Percentiles rank a stretch among this genome's conserved stretches.
Evolutionary conservation across 2,888 invertebrate species (phyloP).

Genomic region (Magallana nippona): DNA sequence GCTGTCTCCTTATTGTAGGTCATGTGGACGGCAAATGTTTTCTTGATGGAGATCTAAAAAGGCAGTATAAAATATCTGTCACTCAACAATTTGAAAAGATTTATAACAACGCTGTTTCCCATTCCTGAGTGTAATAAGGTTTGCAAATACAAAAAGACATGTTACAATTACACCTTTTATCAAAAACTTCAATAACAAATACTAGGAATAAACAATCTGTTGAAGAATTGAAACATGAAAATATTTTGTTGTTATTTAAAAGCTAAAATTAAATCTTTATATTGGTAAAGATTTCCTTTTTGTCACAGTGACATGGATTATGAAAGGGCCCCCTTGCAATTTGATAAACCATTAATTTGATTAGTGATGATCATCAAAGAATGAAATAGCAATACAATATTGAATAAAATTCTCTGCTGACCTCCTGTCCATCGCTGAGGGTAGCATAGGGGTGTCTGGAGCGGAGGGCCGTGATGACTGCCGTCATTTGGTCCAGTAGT

Average conservation of each 20-base stretch:
- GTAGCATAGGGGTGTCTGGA: conserved; percentile 66
- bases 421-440: conserved; percentile 77
- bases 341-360: too few species aligned
- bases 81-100: background rate
- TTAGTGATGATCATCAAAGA: background rate
- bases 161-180: too few species aligned
- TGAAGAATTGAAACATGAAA: too few species aligned
- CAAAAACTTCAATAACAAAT: too few species aligned
- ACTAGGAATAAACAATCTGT: too few species aligned
- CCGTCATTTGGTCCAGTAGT: conserved; percentile 74
- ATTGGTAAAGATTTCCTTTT: too few species aligned
- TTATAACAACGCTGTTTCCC: background rate
- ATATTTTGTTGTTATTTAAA: too few species aligned
- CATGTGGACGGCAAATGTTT: conserved; percentile 71
- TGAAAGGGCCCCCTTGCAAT: too few species aligned
- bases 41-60: conserved; percentile 71
- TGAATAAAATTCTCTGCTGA: conserved; percentile 47
- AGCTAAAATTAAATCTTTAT: too few species aligned
- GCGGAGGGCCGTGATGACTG: conserved; percentile 73
- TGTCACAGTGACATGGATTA: too few species aligned
- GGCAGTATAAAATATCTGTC: background rate
- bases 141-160: too few species aligned
- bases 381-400: background rate
- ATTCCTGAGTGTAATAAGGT: too few species aligned
- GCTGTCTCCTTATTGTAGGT: conserved; percentile 67